phyloP scores from a whole-genome alignment of 2,113 vertebrate species.

The Caloenas nicobarica region DNA sequence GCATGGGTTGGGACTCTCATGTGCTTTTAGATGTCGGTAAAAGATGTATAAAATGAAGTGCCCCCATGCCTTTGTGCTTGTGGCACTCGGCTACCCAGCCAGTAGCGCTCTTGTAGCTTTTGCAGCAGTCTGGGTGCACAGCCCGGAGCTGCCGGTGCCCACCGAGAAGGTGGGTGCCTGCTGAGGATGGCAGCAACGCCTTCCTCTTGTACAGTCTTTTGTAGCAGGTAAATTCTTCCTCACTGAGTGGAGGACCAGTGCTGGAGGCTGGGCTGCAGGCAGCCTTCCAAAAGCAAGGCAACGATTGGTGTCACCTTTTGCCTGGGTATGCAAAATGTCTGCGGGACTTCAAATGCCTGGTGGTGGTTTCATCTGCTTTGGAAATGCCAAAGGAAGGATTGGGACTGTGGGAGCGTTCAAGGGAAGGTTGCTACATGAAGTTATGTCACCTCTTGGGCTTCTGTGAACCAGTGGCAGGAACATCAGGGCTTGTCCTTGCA shows the following conservation, averaged over 20 bases:
- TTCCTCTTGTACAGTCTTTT: background rate
- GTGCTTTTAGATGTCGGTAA: background rate
- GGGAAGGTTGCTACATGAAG: background rate
- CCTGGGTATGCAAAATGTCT: background rate
- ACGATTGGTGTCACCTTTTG: background rate
- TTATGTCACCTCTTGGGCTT: background rate
- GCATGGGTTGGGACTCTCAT: background rate
- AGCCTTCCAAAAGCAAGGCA: background rate
- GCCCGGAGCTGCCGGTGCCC: fast-evolving
- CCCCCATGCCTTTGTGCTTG: fast-evolving
- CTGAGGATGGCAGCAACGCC: background rate
- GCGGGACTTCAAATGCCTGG: background rate
- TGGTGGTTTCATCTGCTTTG: background rate
- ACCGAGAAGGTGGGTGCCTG: fast-evolving
- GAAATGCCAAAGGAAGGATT: background rate
- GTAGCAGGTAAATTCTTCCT: background rate
- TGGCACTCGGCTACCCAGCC: background rate
- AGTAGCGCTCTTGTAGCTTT: background rate
- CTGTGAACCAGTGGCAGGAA: background rate
- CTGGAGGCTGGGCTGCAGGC: background rate
- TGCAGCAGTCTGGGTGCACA: no score
- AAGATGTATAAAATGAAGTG: background rate
- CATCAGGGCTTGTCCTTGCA: background rate
- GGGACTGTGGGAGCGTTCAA: background rate
- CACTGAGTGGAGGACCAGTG: background rate